Percentiles rank a stretch among this genome's conserved stretches.
Conservation (phyloP, 2,888 invertebrate species). For the Callosobruchus maculatus region DNA sequence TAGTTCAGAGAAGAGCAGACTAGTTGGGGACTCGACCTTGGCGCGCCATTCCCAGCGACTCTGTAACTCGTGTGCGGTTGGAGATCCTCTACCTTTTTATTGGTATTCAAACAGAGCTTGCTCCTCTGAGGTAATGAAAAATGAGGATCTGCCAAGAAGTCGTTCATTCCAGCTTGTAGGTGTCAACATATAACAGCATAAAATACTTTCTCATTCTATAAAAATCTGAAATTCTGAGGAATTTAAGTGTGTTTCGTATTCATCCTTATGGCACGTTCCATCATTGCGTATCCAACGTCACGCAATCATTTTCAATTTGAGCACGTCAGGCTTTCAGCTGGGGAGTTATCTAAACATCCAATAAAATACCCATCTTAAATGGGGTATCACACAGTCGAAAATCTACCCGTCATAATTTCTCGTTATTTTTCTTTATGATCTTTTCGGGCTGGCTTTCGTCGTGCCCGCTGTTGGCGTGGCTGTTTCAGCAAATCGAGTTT, state of each 20-base stretch:
- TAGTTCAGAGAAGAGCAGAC: no score
- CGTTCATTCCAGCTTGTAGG: no score
- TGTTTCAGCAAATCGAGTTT: not conserved
- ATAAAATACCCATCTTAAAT: slow-evolving; percentile 38
- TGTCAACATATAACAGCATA: no score
- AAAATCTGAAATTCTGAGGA: not conserved
- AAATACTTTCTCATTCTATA: no score
- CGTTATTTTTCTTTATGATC: slow-evolving; percentile 22
- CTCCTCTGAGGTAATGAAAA: no score
- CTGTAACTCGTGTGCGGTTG: no score
- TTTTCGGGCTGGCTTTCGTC: slow-evolving; percentile 8
- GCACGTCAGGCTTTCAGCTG: slow-evolving; percentile 37
- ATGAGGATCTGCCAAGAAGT: no score
- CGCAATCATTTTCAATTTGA: slow-evolving; percentile 48
- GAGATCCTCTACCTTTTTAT: no score
- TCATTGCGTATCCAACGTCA: slow-evolving; percentile 11
- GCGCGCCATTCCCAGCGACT: no score
- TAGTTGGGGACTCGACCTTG: no score
- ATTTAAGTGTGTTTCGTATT: not conserved
- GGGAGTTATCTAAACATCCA: slow-evolving; percentile 39
- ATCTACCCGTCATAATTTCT: slow-evolving; percentile 22
- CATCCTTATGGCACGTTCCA: not conserved
- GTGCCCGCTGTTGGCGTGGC: not conserved
- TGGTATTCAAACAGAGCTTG: no score
- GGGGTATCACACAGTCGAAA: slow-evolving; percentile 17